A percentile compares a stretch with the other conserved stretches of the same genome.
Evolutionary conservation across 2,113 vertebrate species (phyloP).

Genomic region (Chinchilla lanigera): DNA sequence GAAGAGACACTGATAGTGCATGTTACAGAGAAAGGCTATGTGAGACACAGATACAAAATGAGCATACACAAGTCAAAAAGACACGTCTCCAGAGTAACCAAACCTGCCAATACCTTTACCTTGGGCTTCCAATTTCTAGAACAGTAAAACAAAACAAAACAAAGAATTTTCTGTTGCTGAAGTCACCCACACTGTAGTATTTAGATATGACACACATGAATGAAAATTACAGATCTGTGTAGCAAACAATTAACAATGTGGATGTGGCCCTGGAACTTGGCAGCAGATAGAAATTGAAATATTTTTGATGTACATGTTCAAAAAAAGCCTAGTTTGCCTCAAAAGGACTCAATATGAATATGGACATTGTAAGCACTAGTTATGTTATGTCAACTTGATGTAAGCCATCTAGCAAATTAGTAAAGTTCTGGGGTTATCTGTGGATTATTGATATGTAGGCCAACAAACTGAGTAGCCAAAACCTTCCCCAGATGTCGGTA

Average conservation of each 20-base stretch:
- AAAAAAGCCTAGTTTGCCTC: neutral
- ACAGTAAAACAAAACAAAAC: too few species aligned
- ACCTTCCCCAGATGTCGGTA: too few species aligned
- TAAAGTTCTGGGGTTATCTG: too few species aligned
- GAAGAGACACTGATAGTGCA: neutral
- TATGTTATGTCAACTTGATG: too few species aligned
- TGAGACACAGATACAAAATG: neutral
- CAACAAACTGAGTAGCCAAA: too few species aligned
- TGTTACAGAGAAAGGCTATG: neutral
- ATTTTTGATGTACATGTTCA: neutral
- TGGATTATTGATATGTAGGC: too few species aligned
- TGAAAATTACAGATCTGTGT: neutral
- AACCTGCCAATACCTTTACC: neutral
- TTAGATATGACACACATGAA: neutral
- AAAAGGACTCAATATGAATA: neutral
- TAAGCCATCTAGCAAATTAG: too few species aligned
- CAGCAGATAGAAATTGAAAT: neutral
- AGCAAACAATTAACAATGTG: neutral
- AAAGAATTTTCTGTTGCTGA: too few species aligned
- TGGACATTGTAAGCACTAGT: neutral
- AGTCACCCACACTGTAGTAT: too few species aligned
- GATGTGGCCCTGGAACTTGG: too few species aligned
- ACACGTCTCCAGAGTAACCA: neutral
- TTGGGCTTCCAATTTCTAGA: too few species aligned
- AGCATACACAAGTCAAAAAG: neutral